Evolutionary conservation across 2,888 invertebrate genomes (phyloP), one percentile per base, ranked within the genome.

Genomic region (Mellilla xanthometata): DNA sequence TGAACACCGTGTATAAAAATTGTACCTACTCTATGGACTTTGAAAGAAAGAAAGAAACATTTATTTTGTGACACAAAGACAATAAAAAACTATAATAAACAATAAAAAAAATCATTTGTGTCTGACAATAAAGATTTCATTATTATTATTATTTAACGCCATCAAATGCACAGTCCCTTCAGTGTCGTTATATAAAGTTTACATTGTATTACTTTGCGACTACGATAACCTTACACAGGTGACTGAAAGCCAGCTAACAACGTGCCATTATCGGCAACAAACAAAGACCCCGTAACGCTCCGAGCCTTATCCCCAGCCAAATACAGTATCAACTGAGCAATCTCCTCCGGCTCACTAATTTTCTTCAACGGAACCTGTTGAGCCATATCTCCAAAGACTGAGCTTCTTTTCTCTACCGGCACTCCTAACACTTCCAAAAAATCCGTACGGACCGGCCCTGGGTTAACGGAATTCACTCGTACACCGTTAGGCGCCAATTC

Each of bases 401-500:
- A 36, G 8, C 34, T 34, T 2, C 6, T 7, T 27, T 33, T 13
- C 0, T 41, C 41, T 2, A 8, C 0, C 0, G 22, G n/a, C 1
- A 41, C 2, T 1, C 41, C 47, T 2, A 6, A 1, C 10, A 5
- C 19, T 29, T 34, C 33, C 5, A 48, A 7, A 3, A 38, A 15
- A n/a, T 41, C 47, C 0, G 47, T 48, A n/a, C 19, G 38, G 2
- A 42, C 41, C 1, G 54, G 53, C 3, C 65, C 65, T 7, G 65
- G 64, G 27, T 60, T 64, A 0, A 66, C 55, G 2, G 54, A 35
- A 36, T 68, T 67, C 0, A 95, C 96, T 26, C 97, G 89, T 0
- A 97, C 94, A 49, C 93, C 91, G 68, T 93, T 93, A 0, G 90
- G 54, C 12, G 93, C 95, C 32, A 95, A 74, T 62, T 95, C 97